Percentiles rank a stretch among this genome's conserved stretches.
Evolutionary conservation across 2,113 vertebrate genomes (phyloP).

Genomic region (Amphiprion ocellaris): DNA sequence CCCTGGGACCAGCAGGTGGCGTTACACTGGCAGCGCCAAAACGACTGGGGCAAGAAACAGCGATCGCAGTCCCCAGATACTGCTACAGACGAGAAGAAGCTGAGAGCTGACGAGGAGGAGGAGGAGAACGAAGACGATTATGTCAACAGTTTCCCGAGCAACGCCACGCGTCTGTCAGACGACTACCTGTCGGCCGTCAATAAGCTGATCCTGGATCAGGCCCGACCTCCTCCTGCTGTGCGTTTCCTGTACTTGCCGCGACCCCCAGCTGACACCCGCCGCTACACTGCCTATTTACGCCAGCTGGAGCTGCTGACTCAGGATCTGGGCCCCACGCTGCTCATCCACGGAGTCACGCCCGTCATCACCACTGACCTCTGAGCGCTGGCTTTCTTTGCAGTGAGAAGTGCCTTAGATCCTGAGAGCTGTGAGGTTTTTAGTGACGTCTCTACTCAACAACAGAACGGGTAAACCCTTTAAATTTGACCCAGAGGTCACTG

Average conservation of each 20-base stretch:
- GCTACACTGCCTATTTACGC: slow-evolving; percentile 88
- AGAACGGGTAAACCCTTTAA: not conserved
- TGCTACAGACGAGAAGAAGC: slow-evolving; percentile 7
- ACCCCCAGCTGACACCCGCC: slow-evolving; percentile 88
- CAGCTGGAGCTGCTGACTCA: slow-evolving; percentile 91
- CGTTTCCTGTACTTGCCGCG: slow-evolving; percentile 92
- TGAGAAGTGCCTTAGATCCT: not conserved
- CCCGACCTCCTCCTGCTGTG: slow-evolving; percentile 78
- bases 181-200: slow-evolving; percentile 90
- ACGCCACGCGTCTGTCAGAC: slow-evolving; percentile 86
- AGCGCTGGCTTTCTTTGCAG: slow-evolving; percentile 15
- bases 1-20: slow-evolving; percentile 90
- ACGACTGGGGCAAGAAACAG: slow-evolving; percentile 27
- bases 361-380: slow-evolving; percentile 94
- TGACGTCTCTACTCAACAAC: too few species aligned
- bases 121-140: slow-evolving; percentile 69
- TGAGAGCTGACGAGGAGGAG: not conserved
- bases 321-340: slow-evolving; percentile 90
- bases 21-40: slow-evolving; percentile 90
- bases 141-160: slow-evolving; percentile 87
- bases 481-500: not conserved
- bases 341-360: slow-evolving; percentile 92
- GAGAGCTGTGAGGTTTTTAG: not conserved
- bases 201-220: slow-evolving; percentile 86
- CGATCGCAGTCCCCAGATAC: not conserved